phyloP scores from a whole-genome alignment of 2,113 vertebrate genomes.

The Himantopus leucocephalus region DNA sequence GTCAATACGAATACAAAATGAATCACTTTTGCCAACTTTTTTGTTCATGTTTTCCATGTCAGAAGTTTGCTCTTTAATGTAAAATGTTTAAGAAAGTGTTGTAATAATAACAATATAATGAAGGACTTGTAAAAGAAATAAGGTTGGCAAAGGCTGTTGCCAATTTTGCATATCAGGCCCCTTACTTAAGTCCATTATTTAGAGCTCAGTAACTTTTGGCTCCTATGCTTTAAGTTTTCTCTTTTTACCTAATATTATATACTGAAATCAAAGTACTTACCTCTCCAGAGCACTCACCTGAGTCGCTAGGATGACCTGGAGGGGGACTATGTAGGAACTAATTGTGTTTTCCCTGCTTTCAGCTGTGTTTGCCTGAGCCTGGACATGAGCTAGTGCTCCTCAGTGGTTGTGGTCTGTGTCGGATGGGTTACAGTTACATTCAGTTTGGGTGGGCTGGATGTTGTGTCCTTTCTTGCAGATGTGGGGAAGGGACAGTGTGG shows the following conservation, averaged over 20 bases:
- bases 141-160: not conserved
- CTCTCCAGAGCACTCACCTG: too few relatives aligned
- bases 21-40: not conserved
- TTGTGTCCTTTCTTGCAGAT: not conserved
- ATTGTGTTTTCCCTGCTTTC: not conserved
- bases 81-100: not conserved
- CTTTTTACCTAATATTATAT: not conserved
- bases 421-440: accelerated
- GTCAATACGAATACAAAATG: not conserved
- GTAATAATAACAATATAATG: not conserved
- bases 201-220: not conserved
- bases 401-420: not conserved
- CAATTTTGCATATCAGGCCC: not conserved
- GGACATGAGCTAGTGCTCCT: not conserved
- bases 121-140: not conserved
- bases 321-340: not conserved
- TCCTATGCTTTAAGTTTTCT: not conserved
- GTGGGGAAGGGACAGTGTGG: not conserved
- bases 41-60: not conserved
- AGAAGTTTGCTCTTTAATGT: not conserved
- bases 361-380: not conserved
- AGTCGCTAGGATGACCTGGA: not conserved
- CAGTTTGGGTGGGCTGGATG: not conserved
- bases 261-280: not conserved
- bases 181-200: not conserved